Base-by-base conservation (phyloP, 2,113 vertebrate species). In the Pagrus major region DNA sequence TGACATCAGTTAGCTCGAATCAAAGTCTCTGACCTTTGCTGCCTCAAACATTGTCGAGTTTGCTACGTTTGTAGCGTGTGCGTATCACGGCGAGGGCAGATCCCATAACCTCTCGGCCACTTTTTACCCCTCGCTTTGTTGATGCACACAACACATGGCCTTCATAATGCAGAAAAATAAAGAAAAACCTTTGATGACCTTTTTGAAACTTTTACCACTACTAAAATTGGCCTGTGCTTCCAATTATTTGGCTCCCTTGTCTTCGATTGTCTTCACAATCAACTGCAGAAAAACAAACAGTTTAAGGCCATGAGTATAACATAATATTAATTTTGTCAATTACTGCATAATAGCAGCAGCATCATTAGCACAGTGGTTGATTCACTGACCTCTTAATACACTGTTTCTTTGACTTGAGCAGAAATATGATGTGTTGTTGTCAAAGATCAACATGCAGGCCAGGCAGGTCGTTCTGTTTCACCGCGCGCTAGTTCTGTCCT, bases 21-120 rank as follows among this genome's bases (percentile, higher is more conserved):
- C 86, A 88, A 90, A 90, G 71, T 25, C 16, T 64, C 61, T 80
- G 91, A 93, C 90, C 92, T 93, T 92, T 91, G 66, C 76, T 29
- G 74, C 80, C 68, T 89, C 41, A 37, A 61, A 85, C 58, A 88
- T 61, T 74, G 81, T 80, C 4, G 15, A 61, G 37, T 66, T 83
- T 79, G 54, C 74, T 87, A 16, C 29, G 3, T 79, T 72, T 64
- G 54, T 56, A 78, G 49, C n/a, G 52, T 85, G 81, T 82, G 59
- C 84, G 10, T 85, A 88, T 90, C 84, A 81, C 31, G 80, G 75
- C n/a, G n/a, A n/a, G n/a, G n/a, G n/a, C 47, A 52, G 75, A 88
- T 76, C 83, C 70, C n/a, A n/a, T 60, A 83, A 93, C 88, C 88
- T 56, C 86, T 3, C 3, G 52, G 68, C 47, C 70, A 60, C 42